Evolutionary conservation across 2,888 invertebrate genomes (phyloP).

Genomic region (Entomobrya multifasciata): DNA sequence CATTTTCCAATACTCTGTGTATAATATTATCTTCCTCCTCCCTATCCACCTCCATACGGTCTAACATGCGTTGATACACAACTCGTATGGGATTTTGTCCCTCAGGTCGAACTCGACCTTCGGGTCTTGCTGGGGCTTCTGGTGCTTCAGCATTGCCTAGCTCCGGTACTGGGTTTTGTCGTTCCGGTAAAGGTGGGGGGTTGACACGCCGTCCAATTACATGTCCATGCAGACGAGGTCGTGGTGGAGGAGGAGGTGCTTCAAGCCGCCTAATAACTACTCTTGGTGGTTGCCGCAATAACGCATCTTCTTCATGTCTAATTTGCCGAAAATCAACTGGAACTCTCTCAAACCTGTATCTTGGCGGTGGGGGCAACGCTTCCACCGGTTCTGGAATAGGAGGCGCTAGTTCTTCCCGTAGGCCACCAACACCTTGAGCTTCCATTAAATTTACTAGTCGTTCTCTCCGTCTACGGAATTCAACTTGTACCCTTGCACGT

Average conservation of each 20-base stretch:
- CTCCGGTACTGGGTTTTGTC: neutral
- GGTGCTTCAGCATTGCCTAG: neutral
- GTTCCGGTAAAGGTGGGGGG: neutral
- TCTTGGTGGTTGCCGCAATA: neutral
- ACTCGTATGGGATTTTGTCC: slow-evolving; percentile 5
- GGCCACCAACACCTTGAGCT: neutral
- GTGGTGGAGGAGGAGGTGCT: neutral
- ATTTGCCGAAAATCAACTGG: neutral
- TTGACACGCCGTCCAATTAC: neutral
- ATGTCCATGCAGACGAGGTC: too few relatives aligned
- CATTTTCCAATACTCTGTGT: neutral
- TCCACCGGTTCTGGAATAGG: neutral
- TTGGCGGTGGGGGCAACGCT: neutral
- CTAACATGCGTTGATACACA: neutral
- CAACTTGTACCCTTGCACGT: neutral
- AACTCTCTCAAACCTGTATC: too few relatives aligned
- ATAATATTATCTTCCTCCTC: slow-evolving; percentile 1
- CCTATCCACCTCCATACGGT: slow-evolving; percentile 28
- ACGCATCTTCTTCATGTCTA: neutral
- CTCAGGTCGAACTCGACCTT: neutral
- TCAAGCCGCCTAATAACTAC: slow-evolving; percentile 2
- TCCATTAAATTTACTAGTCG: neutral
- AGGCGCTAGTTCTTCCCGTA: neutral
- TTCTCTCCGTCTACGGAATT: neutral
- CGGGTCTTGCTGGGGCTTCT: neutral